Conservation (phyloP, 2,797 vertebrate species). For the Pteropus rufus region DNA sequence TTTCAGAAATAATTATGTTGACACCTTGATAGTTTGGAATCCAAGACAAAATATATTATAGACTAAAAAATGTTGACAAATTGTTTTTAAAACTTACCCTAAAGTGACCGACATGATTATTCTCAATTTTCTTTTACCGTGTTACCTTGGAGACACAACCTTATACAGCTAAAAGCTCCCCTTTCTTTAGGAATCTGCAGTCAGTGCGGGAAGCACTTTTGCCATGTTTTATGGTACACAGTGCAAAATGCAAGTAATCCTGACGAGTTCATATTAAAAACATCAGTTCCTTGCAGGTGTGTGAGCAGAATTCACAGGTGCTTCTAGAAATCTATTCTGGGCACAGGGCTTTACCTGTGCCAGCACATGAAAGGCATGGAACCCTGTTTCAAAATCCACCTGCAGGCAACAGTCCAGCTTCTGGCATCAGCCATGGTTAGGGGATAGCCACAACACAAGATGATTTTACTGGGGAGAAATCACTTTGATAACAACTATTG, state of each 20-base stretch:
- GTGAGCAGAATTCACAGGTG: constrained; percentile 51
- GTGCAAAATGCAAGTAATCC: constrained; percentile 59
- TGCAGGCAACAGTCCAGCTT: neutral
- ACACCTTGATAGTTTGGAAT: neutral
- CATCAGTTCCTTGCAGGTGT: constrained; percentile 67
- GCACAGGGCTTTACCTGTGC: neutral
- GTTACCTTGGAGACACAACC: constrained; percentile 45
- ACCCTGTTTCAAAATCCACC: constrained; percentile 33
- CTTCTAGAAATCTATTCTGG: constrained; percentile 59
- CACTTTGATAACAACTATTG: constrained; percentile 45
- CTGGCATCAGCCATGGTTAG: neutral
- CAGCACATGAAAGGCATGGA: neutral
- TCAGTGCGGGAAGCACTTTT: constrained; percentile 11
- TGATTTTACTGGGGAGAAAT: constrained; percentile 1
- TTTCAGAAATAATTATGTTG: neutral
- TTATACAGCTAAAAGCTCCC: neutral
- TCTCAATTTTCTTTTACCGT: neutral
- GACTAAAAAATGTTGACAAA: neutral
- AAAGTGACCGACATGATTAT: neutral
- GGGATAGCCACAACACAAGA: neutral
- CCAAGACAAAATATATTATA: neutral
- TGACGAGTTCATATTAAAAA: constrained; percentile 38
- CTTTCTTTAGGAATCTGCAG: constrained; percentile 44
- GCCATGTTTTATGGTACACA: constrained; percentile 39
- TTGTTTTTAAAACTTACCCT: neutral